These are phyloP conservation scores for Heloderma charlesbogerti DNA, from an alignment of 2,113 vertebrate genomes.

Conservation along the genomic window DNA sequence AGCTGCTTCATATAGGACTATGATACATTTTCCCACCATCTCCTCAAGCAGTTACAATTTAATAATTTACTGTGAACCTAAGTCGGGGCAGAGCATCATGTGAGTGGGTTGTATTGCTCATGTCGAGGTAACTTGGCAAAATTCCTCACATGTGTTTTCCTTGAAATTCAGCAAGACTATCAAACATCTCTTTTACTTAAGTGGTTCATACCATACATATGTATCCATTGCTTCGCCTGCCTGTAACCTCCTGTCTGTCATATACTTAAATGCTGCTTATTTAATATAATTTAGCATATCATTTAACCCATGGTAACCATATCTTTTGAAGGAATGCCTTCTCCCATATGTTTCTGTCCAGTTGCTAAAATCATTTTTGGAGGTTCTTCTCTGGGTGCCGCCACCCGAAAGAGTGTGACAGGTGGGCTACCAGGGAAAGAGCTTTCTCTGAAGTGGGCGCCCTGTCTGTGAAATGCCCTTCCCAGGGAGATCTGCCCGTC, in stretches of 20 bases:
- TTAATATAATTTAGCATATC: not conserved
- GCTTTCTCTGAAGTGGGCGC: too few species aligned
- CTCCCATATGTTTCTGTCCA: too few species aligned
- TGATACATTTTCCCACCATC: not conserved
- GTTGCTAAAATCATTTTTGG: too few species aligned
- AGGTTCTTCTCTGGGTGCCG: too few species aligned
- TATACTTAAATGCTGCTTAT: not conserved
- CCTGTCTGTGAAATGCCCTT: too few species aligned
- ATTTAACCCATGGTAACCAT: not conserved
- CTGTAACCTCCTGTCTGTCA: not conserved
- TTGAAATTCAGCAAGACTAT: not conserved
- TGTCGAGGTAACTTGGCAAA: constrained; percentile 24
- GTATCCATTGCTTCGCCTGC: not conserved
- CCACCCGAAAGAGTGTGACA: too few species aligned
- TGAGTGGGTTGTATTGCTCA: constrained; percentile 3
- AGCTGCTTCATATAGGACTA: not conserved
- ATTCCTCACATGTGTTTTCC: not conserved
- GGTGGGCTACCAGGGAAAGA: too few species aligned
- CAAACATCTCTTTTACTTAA: not conserved
- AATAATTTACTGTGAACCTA: constrained; percentile 3
- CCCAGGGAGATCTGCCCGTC: too few species aligned
- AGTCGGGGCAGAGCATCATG: constrained; percentile 1
- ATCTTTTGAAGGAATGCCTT: not conserved
- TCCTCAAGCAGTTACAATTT: not conserved
- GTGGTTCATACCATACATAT: not conserved